A percentile compares a stretch with the other conserved stretches of the same genome.
These are phyloP conservation scores for Acronicta psi DNA, from an alignment of 2,888 invertebrate species.

Conservation along the genomic window DNA sequence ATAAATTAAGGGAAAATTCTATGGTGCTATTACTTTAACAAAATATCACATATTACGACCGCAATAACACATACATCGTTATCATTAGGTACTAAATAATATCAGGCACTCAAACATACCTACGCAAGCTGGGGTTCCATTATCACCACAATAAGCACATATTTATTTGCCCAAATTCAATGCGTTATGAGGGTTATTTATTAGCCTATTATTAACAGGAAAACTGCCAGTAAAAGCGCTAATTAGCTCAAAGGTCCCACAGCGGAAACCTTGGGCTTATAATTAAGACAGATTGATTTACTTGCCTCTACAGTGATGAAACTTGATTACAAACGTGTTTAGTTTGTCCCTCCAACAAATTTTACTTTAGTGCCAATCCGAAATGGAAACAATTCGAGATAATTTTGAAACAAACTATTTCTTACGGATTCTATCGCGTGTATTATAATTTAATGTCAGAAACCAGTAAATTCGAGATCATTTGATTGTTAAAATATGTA, in stretches of 20 bases:
- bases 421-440: too few relatives aligned
- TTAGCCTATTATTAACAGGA: conserved; percentile 39
- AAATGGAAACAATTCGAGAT: conserved; percentile 15
- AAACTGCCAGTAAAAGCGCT: conserved; percentile 58
- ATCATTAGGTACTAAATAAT: too few relatives aligned
- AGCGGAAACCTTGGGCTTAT: conserved; percentile 66
- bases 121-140: too few relatives aligned
- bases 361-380: conserved; percentile 9
- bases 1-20: too few relatives aligned
- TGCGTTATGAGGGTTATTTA: conserved; percentile 25
- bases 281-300: conserved; percentile 78
- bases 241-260: conserved; percentile 68
- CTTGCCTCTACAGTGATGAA: conserved; percentile 60
- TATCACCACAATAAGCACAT: conserved; percentile 13
- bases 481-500: too few relatives aligned
- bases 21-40: too few relatives aligned
- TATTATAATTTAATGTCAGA: too few relatives aligned
- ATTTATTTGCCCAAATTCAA: conserved; percentile 20
- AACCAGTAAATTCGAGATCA: too few relatives aligned
- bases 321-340: conserved; percentile 65
- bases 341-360: conserved; percentile 38
- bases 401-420: too few relatives aligned
- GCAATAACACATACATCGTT: too few relatives aligned
- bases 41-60: too few relatives aligned
- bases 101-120: too few relatives aligned